Conservation (phyloP, 2,113 vertebrate genomes). For the Tylochromis polylepis region DNA sequence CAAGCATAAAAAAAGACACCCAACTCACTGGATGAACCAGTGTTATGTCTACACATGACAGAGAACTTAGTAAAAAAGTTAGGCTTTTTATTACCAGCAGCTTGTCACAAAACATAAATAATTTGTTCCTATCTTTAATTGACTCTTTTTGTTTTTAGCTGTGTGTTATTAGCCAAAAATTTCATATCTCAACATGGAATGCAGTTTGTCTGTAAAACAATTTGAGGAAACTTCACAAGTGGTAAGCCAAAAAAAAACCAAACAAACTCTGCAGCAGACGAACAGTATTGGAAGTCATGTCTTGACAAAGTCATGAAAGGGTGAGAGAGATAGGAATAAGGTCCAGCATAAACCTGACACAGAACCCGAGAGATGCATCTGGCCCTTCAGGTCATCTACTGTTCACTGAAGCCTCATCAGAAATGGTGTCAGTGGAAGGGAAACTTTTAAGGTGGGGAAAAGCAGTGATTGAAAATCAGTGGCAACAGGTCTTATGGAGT, state of each 20-base stretch:
- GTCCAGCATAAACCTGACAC: not conserved
- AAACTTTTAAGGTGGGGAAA: not conserved
- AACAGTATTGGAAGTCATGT: not conserved
- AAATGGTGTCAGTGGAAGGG: not conserved
- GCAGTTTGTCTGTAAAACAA: not conserved
- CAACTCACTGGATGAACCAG: no score
- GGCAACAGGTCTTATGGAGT: no score
- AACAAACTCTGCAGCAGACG: not conserved
- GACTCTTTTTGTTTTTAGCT: no score
- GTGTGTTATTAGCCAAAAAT: not conserved
- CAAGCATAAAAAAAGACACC: no score
- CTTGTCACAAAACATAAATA: no score
- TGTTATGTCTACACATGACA: no score
- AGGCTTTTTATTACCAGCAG: no score
- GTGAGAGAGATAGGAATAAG: fast-evolving
- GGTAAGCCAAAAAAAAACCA: not conserved
- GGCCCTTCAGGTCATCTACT: not conserved
- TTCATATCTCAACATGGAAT: not conserved
- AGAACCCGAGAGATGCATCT: fast-evolving
- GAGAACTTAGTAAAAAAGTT: no score
- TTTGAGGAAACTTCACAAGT: fast-evolving
- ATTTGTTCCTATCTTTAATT: no score
- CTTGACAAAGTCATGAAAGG: not conserved
- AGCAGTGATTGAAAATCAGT: no score
- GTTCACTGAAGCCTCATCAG: not conserved